Base-by-base conservation (phyloP, 2,888 invertebrate genomes). In the Trissolcus japonicus region DNA sequence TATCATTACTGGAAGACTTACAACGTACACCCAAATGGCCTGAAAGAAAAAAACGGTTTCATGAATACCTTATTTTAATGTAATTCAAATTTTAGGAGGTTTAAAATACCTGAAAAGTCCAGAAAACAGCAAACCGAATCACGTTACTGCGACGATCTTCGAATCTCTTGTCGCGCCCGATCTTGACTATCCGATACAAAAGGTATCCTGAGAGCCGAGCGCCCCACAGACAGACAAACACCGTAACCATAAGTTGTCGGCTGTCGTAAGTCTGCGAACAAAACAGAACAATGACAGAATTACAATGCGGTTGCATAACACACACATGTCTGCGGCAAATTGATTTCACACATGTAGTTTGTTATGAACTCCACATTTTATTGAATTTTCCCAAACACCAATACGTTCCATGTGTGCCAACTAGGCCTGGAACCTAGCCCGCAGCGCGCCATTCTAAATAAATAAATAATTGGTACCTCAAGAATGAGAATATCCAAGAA, bases 1-100 rank as follows among this genome's bases (percentile, higher is more conserved):
- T 77, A 97, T 95, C 67, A 97, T 96, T 21, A 97, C 96, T 11
- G 97, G 96, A 80, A 97, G 90, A 89, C 97, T 97, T 25, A 97
- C 97, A 16, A 95, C 91, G 84, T 95, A 96, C 46, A 97, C 97
- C 97, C 97, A 98, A 21, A 97, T 91, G 16, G 95, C 96, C 94
- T 96, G 90, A 6, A 35, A 29, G 1, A 7, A 35, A 35, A 35
- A 9, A n/a, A n/a, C n/a, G 35, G 35, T 35, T 25, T 25, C 4
- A 6, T 25, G 4, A 25, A 25, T 25, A 6, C 43, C 0, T 48
- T 17, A 48, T 48, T 16, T 51, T 51, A 16, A n/a, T 13, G 25
- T 29, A 29, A 17, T 11, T 40, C 4, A 41, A 48, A 79, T 81
- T 88, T 7, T 35, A 11, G 11, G 35, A 19, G 1, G 19, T 2